Evolutionary conservation across 2,797 vertebrate genomes (phyloP).

Genomic region (Morelia viridis): DNA sequence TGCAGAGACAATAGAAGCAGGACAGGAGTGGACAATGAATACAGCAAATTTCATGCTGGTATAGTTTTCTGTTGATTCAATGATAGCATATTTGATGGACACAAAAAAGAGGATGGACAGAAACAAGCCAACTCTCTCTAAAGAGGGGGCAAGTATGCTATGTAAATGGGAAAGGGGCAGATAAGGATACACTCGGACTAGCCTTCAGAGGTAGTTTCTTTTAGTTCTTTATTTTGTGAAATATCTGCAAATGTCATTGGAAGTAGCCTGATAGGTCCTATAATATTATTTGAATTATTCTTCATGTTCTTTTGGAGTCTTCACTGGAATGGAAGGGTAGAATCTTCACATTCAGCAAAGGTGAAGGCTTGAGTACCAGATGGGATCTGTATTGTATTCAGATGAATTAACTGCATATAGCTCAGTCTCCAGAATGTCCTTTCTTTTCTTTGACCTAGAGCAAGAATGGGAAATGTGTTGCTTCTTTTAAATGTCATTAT

Average conservation of each 20-base stretch:
- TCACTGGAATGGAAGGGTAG: neutral
- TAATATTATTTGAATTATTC: neutral
- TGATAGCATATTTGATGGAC: neutral
- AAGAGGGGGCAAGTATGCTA: neutral
- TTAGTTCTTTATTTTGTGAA: neutral
- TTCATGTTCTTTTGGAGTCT: neutral
- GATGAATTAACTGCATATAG: neutral
- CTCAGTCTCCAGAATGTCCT: neutral
- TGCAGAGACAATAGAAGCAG: neutral
- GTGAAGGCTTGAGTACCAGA: neutral
- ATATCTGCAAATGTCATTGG: neutral
- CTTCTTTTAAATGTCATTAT: neutral
- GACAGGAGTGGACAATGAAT: neutral
- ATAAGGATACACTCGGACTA: neutral
- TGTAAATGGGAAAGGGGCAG: neutral
- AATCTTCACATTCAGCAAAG: neutral
- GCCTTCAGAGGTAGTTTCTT: neutral
- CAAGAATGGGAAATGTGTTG: neutral
- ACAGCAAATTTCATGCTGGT: neutral
- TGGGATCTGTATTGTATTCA: neutral
- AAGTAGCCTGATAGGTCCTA: neutral
- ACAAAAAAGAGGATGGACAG: neutral
- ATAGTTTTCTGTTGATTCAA: neutral
- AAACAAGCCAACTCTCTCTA: neutral
- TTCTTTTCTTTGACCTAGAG: neutral